Percentiles rank a stretch among this genome's conserved stretches.
Conservation (phyloP, 2,888 invertebrate genomes). For the Linhomoeus sp. region DNA sequence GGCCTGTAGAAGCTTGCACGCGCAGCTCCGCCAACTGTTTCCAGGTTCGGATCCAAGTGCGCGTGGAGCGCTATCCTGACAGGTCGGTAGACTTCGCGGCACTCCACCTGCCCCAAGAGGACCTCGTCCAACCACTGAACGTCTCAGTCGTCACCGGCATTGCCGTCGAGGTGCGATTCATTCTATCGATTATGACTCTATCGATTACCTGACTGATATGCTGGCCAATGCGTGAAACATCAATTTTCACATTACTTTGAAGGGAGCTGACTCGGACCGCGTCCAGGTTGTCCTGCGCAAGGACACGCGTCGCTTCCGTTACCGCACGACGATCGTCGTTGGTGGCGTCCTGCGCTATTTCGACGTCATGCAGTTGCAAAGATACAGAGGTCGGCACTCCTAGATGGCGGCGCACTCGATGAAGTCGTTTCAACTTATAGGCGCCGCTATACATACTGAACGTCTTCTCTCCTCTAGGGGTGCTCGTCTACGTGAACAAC, state of each 20-base stretch:
- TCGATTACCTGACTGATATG: too few species aligned
- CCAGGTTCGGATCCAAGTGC: slow-evolving; percentile 17
- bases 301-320: slow-evolving; percentile 22
- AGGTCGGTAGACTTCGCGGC: slow-evolving; percentile 22
- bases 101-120: slow-evolving; percentile 17
- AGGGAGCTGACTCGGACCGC: slow-evolving; percentile 10
- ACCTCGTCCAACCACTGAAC: slow-evolving; percentile 25
- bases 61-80: slow-evolving; percentile 25
- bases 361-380: slow-evolving; percentile 23
- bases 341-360: slow-evolving; percentile 21
- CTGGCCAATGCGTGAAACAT: too few species aligned
- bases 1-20: too few species aligned
- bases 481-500: slow-evolving; percentile 23
- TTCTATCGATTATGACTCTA: too few species aligned
- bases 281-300: neutral
- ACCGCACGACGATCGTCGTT: slow-evolving; percentile 23
- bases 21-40: too few species aligned
- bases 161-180: neutral
- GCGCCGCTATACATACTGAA: too few species aligned
- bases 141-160: slow-evolving; percentile 21
- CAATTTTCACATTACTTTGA: slow-evolving; percentile 8
- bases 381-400: slow-evolving; percentile 14
- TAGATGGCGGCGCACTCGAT: neutral
- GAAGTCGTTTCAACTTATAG: too few species aligned
- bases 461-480: slow-evolving; percentile 11